Base-by-base conservation (phyloP, 1,140 invertebrate species). In the Propsilocerus akamusi region DNA sequence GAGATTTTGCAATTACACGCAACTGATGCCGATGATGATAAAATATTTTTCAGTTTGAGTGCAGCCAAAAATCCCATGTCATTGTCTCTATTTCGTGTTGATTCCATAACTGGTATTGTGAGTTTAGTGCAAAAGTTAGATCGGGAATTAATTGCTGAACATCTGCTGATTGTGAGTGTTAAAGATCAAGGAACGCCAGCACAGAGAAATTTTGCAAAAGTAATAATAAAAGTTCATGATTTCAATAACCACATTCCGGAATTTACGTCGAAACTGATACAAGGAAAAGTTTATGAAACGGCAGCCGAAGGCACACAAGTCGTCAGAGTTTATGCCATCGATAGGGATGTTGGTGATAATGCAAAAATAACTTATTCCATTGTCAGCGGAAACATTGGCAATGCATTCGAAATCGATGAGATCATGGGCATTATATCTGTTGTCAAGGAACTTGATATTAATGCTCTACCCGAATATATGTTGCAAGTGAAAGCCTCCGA, bases 171-270 rank as follows among this genome's bases (percentile, higher is more conserved):
- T 1, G 81, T 94, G 4, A 86, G 88, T 76, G 90, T 90, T 0
- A 80, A 83, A 54, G 92, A 97, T 66, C 80, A 87, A 57, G 90
- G 89, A 1, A 83, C 81, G 1, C 86, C 83, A 10, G 79, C 85
- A 0, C 84, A 89, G 59, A 71, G 83, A 12, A 89, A 88, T 62
- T 89, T 83, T 60, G 86, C 88, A 2, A 70, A 88, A 55, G 81
- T 94, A 0, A 67, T 79, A 24, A 77, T 95, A 37, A 77, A 75
- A 46, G 84, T 95, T 1, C 75, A 80, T 56, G 91, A 93, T 67
- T 80, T 87, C 54, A 95, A 95, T 66, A 91, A 95, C 62, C 87
- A 93, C 61, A 70, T 78, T 23, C 91, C 91, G 0, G 78, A 81
- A 59, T 92, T 92, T 57, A 78, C 81, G 47, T 74, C 77, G 25